Base-by-base conservation (phyloP, 2,797 vertebrate genomes). In the Gadopsis bispinosus region DNA sequence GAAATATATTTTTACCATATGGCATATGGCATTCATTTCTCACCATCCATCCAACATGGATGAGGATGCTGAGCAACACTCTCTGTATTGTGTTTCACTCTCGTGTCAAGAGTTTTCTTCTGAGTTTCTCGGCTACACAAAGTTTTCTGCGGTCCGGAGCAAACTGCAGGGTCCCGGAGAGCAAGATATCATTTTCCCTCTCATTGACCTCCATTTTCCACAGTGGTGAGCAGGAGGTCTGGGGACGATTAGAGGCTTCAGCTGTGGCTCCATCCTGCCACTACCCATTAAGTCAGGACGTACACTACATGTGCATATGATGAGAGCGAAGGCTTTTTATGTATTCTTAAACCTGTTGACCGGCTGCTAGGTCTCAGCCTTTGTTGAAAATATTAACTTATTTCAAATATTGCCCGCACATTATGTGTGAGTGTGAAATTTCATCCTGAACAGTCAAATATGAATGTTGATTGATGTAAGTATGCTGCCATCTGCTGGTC, bases 161-260 rank as follows among this genome's bases (percentile, higher is more conserved):
- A 81, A 88, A 85, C 84, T 87, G 83, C 82, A 76, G 81, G 75
- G 37, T 83, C 65, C n/a, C 22, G 9, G 60, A 69, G 61, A 80
- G 75, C 48, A 69, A 74, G 83, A 88, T 81, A 84, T 90, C 35
- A 79, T 90, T 87, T 90, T 86, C 83, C 62, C 79, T 68, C 77
- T 77, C 72, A 53, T 79, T 88, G 82, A 91, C 86, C 84, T 91
- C 72, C 41, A 80, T 90, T 91, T 92, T 91, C 90, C 91, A 87
- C 77, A 62, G 87, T 26, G 81, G 84, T 85, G 85, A 88, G 82
- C 86, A 85, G 83, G 71, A 89, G 87, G 71, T 86, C 85, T 88
- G 88, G 81, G 83, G 83, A 75, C 86, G 60, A 91, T 92, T 91
- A 92, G 75, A 90, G 91, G 87, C 80, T 88, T 72, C 80, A 45